A percentile compares a stretch with the other conserved stretches of the same genome.
Conservation (phyloP, 2,113 vertebrate species). For the Plecturocebus donacophilus region DNA sequence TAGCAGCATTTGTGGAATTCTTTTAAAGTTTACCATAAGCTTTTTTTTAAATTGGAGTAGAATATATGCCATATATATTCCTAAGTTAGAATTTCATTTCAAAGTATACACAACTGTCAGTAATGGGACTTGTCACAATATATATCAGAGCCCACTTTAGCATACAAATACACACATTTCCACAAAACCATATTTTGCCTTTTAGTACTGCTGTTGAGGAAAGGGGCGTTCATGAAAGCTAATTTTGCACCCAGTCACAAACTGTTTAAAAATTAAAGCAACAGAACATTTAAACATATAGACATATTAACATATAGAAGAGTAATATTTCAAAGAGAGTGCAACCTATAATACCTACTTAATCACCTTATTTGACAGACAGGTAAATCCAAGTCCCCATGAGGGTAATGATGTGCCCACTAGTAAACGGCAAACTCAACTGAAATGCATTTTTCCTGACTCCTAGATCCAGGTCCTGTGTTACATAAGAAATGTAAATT, state of each 20-base stretch:
- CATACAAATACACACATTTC: conserved; percentile 52
- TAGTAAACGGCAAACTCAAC: background rate
- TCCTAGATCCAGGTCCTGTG: background rate
- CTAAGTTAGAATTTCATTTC: conserved; percentile 63
- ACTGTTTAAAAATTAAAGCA: conserved; percentile 26
- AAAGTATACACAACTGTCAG: conserved; percentile 21
- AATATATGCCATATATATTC: conserved; percentile 72
- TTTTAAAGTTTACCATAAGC: conserved; percentile 41
- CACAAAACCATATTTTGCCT: conserved; percentile 38
- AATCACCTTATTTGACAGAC: background rate
- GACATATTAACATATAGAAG: background rate
- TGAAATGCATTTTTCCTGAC: background rate
- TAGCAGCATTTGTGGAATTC: conserved; percentile 29
- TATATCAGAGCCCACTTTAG: conserved; percentile 72
- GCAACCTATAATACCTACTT: background rate
- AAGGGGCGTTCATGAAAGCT: conserved; percentile 3
- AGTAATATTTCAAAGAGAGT: conserved; percentile 1
- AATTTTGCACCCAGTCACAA: background rate
- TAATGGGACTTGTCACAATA: conserved; percentile 46
- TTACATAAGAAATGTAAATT: background rate
- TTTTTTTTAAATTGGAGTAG: conserved; percentile 62
- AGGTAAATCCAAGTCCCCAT: background rate
- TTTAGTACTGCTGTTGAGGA: conserved; percentile 6
- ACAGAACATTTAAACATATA: background rate
- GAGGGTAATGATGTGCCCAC: background rate